Evolutionary conservation across 2,113 vertebrate species (phyloP).

Genomic region (Nannobrachium achirus): DNA sequence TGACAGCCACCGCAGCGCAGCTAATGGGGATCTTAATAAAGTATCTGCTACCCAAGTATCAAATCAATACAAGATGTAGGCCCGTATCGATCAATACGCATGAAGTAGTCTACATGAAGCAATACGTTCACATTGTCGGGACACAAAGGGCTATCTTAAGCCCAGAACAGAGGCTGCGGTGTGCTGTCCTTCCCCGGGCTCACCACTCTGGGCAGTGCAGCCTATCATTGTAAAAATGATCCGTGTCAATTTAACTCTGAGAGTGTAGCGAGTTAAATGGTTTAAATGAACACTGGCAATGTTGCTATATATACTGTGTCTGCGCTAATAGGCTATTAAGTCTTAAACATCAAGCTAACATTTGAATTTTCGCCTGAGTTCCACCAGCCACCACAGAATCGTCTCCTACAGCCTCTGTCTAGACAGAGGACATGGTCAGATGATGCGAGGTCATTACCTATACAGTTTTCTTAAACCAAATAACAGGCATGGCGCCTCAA

Average conservation of each 20-base stretch:
- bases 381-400: too few relatives aligned
- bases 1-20: constrained; percentile 54
- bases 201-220: constrained; percentile 21
- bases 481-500: too few relatives aligned
- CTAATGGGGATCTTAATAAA: constrained; percentile 72
- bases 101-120: constrained; percentile 65
- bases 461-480: too few relatives aligned
- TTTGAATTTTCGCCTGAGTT: too few relatives aligned
- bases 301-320: too few relatives aligned
- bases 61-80: constrained; percentile 68
- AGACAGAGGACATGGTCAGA: too few relatives aligned
- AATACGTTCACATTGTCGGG: constrained; percentile 49
- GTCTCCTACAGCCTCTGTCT: too few relatives aligned
- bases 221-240: neutral
- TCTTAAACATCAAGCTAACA: too few relatives aligned
- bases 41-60: constrained; percentile 60
- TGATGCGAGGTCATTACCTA: too few relatives aligned
- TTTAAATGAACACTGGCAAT: too few relatives aligned
- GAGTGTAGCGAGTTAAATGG: too few relatives aligned
- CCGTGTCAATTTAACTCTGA: neutral
- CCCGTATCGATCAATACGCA: constrained; percentile 61
- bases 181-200: constrained; percentile 51
- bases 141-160: neutral
- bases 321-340: too few relatives aligned
- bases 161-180: constrained; percentile 58